Evolutionary conservation across 2,797 vertebrate genomes (phyloP), one percentile per base, ranked within the genome.

Genomic region (Mormyrus hasselquistii): DNA sequence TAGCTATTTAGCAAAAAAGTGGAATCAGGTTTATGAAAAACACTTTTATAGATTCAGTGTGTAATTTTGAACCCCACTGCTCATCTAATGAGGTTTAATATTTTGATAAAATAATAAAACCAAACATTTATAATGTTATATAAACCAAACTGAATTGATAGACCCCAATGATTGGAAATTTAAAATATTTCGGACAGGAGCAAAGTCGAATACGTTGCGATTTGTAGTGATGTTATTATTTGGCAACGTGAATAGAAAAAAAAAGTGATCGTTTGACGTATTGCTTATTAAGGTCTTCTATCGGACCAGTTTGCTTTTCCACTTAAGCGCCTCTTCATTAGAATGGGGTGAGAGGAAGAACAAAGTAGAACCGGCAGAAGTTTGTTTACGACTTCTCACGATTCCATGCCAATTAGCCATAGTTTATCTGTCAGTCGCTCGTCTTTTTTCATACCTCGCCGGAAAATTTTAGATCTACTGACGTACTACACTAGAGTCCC

Each of bases 331-430:
- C 93, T 94, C 94, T 95, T 96, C 94, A 94, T 91, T 91, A 93
- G 91, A 92, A 92, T 92, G 91, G 91, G 91, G 90, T 90, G 92
- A 92, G 92, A 76, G 55, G 92, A 93, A 93, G 91, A 93, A 92
- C 93, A 93, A 91, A 94, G 94, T 94, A 92, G 94, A 94, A 92
- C 94, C 94, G 94, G 94, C 95, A 95, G 95, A 95, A 96, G 95
- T 96, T 96, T 96, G 95, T 96, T 96, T 96, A 96, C 93, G 94
- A 93, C 95, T 96, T 96, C 96, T 95, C 96, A 96, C 95, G 95
- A 96, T 94, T 96, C 93, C 88, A 91, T 95, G 95, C 95, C 96
- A 96, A 95, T 96, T 96, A 95, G 91, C 92, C 93, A 88, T 93
- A 93, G 93, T 95, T 93, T 93, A 92, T 93, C 93, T 91, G 90